These are phyloP conservation scores for Apodemus agrarius DNA, from an alignment of 2,797 vertebrate genomes.

Conservation along the genomic window DNA sequence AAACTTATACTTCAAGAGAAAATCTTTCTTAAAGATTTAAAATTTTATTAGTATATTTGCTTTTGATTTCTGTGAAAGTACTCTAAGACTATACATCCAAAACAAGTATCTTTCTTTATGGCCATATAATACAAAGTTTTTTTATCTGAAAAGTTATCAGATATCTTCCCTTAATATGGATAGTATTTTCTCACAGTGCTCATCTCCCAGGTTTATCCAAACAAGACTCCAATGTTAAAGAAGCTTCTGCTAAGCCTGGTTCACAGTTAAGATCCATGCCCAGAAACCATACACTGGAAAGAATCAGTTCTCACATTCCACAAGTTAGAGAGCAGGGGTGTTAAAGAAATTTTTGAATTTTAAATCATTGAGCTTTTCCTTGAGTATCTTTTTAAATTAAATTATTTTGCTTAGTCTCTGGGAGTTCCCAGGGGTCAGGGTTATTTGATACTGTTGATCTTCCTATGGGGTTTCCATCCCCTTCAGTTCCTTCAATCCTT, in stretches of 20 bases:
- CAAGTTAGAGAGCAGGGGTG: too few species aligned
- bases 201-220: not conserved
- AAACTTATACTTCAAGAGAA: not conserved
- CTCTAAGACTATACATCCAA: not conserved
- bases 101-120: not conserved
- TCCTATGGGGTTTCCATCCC: too few species aligned
- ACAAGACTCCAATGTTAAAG: not conserved
- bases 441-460: too few species aligned
- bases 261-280: too few species aligned
- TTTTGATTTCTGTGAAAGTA: not conserved
- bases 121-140: not conserved
- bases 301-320: too few species aligned
- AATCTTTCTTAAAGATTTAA: constrained; percentile 10
- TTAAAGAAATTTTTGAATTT: too few species aligned
- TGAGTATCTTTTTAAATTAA: too few species aligned
- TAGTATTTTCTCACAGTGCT: not conserved
- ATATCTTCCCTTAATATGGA: not conserved
- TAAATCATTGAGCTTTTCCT: too few species aligned
- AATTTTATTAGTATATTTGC: not conserved
- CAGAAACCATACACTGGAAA: not conserved
- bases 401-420: too few species aligned
- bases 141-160: constrained; percentile 5
- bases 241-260: rapidly evolving
- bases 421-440: too few species aligned
- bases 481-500: too few species aligned